phyloP scores from a whole-genome alignment of 1,140 invertebrate species.

The Brachionus rotundiformis region DNA sequence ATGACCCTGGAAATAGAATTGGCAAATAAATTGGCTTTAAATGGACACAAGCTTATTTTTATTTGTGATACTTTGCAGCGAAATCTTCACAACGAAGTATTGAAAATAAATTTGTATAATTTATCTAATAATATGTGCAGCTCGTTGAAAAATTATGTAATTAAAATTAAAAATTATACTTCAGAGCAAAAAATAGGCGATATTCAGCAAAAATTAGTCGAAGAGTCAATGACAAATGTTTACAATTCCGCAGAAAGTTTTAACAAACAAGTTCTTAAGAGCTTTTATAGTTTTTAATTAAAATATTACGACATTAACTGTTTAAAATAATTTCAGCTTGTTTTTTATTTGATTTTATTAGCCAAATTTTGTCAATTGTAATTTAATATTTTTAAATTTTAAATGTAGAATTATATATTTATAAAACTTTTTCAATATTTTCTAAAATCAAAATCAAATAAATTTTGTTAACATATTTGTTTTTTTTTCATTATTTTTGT shows the following conservation, averaged over 20 bases:
- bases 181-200: neutral
- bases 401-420: slow-evolving; percentile 17
- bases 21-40: slow-evolving; percentile 40
- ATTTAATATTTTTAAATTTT: slow-evolving; percentile 12
- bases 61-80: slow-evolving; percentile 47
- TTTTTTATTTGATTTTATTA: slow-evolving; percentile 14
- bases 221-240: slow-evolving; percentile 28
- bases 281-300: slow-evolving; percentile 13
- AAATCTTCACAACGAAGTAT: slow-evolving; percentile 30
- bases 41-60: slow-evolving; percentile 46
- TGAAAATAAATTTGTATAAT: slow-evolving; percentile 43
- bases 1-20: neutral
- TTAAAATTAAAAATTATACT: slow-evolving; percentile 18
- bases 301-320: neutral
- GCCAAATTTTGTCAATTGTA: slow-evolving; percentile 4
- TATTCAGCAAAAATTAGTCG: neutral
- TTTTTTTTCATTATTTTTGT: neutral
- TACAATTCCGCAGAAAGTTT: slow-evolving; percentile 24
- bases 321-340: neutral
- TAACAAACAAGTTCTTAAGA: slow-evolving; percentile 39
- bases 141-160: slow-evolving; percentile 43
- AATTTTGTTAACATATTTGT: neutral
- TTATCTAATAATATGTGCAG: slow-evolving; percentile 5
- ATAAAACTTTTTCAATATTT: neutral
- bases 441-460: slow-evolving; percentile 2